Percentiles rank a stretch among this genome's conserved stretches.
Evolutionary conservation across 1,140 invertebrate genomes (phyloP).

Genomic region (Drosophila lacteicornis): DNA sequence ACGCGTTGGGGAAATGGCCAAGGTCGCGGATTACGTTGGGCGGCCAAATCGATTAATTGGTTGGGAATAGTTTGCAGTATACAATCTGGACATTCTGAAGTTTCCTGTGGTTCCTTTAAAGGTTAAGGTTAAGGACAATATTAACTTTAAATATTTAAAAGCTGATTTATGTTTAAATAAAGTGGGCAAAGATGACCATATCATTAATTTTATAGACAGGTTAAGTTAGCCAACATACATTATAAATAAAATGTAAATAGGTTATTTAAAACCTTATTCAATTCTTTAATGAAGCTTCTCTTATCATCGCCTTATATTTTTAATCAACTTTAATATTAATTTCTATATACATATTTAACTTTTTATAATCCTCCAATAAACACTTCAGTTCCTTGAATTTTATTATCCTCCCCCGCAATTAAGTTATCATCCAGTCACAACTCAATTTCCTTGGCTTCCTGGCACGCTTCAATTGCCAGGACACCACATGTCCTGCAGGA

Average conservation of each 20-base stretch:
- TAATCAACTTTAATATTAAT: background rate
- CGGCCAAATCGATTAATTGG: slow-evolving; percentile 9
- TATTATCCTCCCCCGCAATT: slow-evolving; percentile 9
- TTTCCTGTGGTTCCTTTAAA: background rate
- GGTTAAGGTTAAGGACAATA: background rate
- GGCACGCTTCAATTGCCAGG: slow-evolving; percentile 61
- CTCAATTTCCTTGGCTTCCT: slow-evolving; percentile 44
- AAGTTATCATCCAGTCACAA: slow-evolving; percentile 24
- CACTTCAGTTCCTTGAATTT: background rate
- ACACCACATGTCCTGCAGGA: slow-evolving; percentile 24
- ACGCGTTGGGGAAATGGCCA: slow-evolving; percentile 1
- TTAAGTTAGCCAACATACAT: too few species aligned
- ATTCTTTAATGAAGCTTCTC: too few species aligned
- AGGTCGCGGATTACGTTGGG: slow-evolving; percentile 5
- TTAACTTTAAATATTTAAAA: background rate
- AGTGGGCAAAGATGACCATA: too few species aligned
- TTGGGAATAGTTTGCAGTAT: slow-evolving; percentile 9
- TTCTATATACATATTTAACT: background rate
- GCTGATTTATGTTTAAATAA: accelerated
- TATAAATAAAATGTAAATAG: too few species aligned
- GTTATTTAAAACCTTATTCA: too few species aligned
- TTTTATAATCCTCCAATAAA: background rate
- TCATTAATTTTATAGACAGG: too few species aligned
- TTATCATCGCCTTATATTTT: too few species aligned
- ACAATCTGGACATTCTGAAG: background rate